phyloP scores from a whole-genome alignment of 2,113 vertebrate genomes.

The Chaetura pelagica region DNA sequence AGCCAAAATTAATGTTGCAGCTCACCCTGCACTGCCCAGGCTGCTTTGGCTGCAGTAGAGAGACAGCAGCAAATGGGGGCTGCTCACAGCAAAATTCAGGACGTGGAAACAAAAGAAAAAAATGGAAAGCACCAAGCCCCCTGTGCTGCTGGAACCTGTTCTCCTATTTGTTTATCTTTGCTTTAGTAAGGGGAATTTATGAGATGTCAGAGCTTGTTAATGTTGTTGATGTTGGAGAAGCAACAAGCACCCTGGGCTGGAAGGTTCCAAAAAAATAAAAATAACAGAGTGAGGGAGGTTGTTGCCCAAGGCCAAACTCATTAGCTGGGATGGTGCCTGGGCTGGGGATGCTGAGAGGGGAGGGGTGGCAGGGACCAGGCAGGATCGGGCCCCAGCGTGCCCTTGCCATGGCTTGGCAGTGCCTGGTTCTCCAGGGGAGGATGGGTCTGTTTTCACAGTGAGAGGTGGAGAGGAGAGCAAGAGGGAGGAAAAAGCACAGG shows the following conservation, averaged over 20 bases:
- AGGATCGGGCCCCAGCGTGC: accelerated
- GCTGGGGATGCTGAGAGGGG: not conserved
- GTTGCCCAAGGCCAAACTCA: not conserved
- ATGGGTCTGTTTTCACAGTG: accelerated
- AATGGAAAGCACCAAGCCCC: not conserved
- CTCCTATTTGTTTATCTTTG: slow-evolving; percentile 6
- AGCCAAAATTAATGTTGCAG: not conserved
- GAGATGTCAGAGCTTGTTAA: slow-evolving; percentile 56
- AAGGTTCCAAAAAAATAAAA: not conserved
- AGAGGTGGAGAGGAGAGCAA: not conserved
- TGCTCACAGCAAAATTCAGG: not conserved
- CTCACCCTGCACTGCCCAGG: accelerated
- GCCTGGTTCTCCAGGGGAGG: accelerated
- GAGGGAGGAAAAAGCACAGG: not conserved
- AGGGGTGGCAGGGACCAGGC: not conserved
- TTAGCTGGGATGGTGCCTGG: not conserved
- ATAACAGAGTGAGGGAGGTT: not conserved
- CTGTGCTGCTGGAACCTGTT: not conserved
- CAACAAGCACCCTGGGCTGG: slow-evolving; percentile 38
- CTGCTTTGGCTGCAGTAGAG: not conserved
- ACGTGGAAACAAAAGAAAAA: not conserved
- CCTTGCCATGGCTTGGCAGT: accelerated
- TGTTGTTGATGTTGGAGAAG: slow-evolving; percentile 56
- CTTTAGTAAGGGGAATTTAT: slow-evolving; percentile 60
- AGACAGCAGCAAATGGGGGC: not conserved